Evolutionary conservation across 2,797 vertebrate genomes (phyloP), one percentile per base, ranked within the genome.

Genomic region (Gambusia yucatana): DNA sequence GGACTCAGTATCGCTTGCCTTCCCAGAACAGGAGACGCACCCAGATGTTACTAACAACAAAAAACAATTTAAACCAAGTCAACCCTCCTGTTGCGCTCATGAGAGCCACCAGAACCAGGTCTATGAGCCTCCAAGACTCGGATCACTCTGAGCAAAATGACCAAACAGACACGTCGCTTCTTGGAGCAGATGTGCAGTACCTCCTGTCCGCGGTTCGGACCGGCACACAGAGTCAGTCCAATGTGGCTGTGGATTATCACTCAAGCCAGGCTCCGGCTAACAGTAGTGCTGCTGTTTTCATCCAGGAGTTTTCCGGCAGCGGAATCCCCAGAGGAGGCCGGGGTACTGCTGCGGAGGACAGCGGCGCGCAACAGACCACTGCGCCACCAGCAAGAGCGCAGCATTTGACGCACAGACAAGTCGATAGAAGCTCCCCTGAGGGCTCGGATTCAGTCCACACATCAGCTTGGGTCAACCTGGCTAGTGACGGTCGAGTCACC

Each of bases 251-350:
- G 14, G 75, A 82, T 33, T 0, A 41, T 52, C 47, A 48, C 4
- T 50, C 77, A 16, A 76, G 8, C 0, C 85, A 77, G 0, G 7
- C 22, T 57, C 22, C 73, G 8, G 73, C 63, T 9, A 91, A 91
- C 61, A 7, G 74, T 43, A 84, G 78, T 16, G n/a, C 85, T 13
- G 78, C 76, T 1, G 73, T 78, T 61, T 39, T 67, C 41, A 61
- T 50, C 10, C 85, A 88, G 69, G 95, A 95, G 78, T 93, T 92
- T 70, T 96, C 94, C 1, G 95, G 95, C 74, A 92, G 87, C 41
- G 94, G 95, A 41, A 84, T 94, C 55, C 92, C 87, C 0, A 75
- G 93, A 46, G 90, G 89, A 70, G 90, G 90, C 69, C 86, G 86
- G 6, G 91, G 83, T 2, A 28, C 85, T 67, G 11, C 84, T 20